These are phyloP conservation scores for Machimus rusticus DNA, from an alignment of 2,888 invertebrate species.

Conservation along the genomic window DNA sequence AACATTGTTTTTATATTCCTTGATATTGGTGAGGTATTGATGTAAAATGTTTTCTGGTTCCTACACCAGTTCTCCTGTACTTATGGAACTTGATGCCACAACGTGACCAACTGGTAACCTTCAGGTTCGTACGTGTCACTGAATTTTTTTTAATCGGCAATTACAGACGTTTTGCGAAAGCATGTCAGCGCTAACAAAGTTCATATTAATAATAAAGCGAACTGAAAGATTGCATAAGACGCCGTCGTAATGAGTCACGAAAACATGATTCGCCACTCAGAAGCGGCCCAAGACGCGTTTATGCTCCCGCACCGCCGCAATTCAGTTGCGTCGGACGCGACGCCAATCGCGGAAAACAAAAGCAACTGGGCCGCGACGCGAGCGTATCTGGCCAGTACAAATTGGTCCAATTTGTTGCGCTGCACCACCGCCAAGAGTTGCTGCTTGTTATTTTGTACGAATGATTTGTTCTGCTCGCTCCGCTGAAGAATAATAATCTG, in stretches of 20 bases:
- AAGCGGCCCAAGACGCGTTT: neutral
- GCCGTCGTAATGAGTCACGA: conserved; percentile 4
- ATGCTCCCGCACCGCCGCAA: neutral
- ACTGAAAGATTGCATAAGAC: neutral
- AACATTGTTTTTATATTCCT: too few relatives aligned
- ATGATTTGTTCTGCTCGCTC: neutral
- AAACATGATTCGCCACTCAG: neutral
- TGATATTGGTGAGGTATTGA: too few relatives aligned
- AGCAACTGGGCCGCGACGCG: neutral
- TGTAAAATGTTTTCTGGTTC: too few relatives aligned
- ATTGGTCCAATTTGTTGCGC: neutral
- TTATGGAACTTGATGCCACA: too few relatives aligned
- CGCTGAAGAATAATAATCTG: neutral
- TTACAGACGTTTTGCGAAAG: neutral
- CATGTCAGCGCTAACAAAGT: neutral
- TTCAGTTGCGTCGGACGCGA: neutral
- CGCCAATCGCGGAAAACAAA: neutral
- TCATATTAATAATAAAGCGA: neutral
- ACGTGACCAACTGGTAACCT: neutral
- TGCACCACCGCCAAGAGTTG: neutral
- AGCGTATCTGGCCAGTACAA: neutral
- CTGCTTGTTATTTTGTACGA: neutral
- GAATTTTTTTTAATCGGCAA: neutral
- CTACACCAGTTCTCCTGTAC: too few relatives aligned
- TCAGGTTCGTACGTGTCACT: neutral